Evolutionary conservation across 2,113 vertebrate genomes (phyloP).

Genomic region (Notothenia coriiceps): DNA sequence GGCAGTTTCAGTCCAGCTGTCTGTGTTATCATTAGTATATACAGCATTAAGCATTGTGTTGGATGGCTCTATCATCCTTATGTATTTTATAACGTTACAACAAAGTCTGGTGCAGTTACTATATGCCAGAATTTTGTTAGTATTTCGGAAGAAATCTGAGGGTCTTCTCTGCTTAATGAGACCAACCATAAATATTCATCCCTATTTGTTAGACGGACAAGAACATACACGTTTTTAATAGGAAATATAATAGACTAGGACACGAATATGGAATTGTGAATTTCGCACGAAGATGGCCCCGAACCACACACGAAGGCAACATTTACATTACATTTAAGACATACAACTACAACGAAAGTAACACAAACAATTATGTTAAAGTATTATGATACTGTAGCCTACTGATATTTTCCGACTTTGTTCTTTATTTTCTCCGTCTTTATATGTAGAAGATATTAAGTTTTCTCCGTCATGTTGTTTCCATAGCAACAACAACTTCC

Average conservation of each 20-base stretch:
- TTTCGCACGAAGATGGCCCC: too few species aligned
- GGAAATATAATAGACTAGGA: background rate
- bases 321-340: too few species aligned
- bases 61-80: constrained; percentile 14
- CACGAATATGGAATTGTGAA: too few species aligned
- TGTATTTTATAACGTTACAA: constrained; percentile 13
- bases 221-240: background rate
- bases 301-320: too few species aligned
- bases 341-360: too few species aligned
- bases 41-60: constrained; percentile 19
- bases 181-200: constrained; percentile 74
- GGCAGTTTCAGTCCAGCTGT: constrained; percentile 39
- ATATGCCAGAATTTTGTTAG: background rate
- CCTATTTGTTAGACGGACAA: background rate
- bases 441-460: too few species aligned
- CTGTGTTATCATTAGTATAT: constrained; percentile 42
- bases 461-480: too few species aligned
- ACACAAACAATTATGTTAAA: too few species aligned
- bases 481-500: too few species aligned
- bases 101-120: background rate
- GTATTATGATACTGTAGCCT: too few species aligned
- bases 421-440: too few species aligned
- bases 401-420: too few species aligned
- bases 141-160: constrained; percentile 39
- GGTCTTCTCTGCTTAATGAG: constrained; percentile 67